Evolutionary conservation across 2,797 vertebrate genomes (phyloP), one percentile per base, ranked within the genome.

Genomic region (Tadarida brasiliensis): DNA sequence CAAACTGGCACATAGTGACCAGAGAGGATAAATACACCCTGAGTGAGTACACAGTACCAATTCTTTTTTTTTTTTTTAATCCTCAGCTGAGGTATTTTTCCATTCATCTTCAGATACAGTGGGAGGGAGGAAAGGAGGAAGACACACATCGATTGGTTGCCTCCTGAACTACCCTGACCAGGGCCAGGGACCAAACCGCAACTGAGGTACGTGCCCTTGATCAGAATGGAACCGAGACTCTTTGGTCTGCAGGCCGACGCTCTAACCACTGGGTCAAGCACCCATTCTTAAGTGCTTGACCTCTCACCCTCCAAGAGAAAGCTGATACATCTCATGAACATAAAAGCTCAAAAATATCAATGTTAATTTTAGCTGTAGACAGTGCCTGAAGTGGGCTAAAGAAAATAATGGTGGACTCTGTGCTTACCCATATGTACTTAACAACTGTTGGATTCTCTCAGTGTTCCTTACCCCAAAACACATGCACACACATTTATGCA

Each of bases 291-390:
- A 73, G 49, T 70, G 84, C 26, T 91, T 82, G 74, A 89, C 19
- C 91, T 91, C 33, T n/a, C 11, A 89, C 22, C 4, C 59, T 88
- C 51, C 54, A 80, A 68, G 15, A 94, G 47, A 91, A 95, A 94
- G 63, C 30, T 85, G 59, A 92, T 51, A 80, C 0, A 84, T 80
- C 33, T 87, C 33, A 82, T 85, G 56, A 81, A 85, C 30, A 78
- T 59, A 84, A 89, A 91, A 89, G 33, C n/a, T 57, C 77, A 94
- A n/a, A 33, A 73, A 63, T 47, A 74, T 74, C 59, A 61, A 94
- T 35, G 49, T 87, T 95, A 84, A 67, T 67, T 95, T 95, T 87
- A 93, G 56, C 87, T 94, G 1, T 56, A 82, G 35, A 88, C 19
- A 56, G 56, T 49, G 11, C n/a, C 57, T 63, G 26, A 95, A 67